phyloP scores from a whole-genome alignment of 1,140 invertebrate genomes.

The Acromyrmex charruanus region DNA sequence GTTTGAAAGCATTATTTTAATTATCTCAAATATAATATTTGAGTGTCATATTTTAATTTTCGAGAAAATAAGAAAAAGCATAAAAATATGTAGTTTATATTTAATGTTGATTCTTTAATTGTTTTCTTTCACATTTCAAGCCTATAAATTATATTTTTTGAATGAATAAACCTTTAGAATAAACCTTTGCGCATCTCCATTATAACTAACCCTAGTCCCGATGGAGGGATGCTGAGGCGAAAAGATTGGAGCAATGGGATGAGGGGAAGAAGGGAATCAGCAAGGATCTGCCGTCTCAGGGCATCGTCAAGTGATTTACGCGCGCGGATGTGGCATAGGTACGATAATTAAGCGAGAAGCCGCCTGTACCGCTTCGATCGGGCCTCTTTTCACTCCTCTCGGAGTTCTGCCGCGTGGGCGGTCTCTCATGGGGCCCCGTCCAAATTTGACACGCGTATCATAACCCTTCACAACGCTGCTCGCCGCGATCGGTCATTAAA shows the following conservation, averaged over 20 bases:
- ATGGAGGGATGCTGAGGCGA: not conserved
- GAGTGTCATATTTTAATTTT: not conserved
- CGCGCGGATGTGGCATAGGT: slow-evolving; percentile 82
- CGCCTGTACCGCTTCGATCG: slow-evolving; percentile 78
- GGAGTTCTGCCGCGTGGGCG: slow-evolving; percentile 81
- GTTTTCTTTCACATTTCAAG: not conserved
- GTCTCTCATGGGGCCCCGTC: slow-evolving; percentile 80
- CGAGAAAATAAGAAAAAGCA: not conserved
- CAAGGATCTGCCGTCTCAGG: slow-evolving; percentile 74
- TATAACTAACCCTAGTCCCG: not conserved
- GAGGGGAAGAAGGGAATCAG: slow-evolving; percentile 45
- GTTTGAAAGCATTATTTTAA: not conserved
- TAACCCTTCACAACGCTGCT: slow-evolving; percentile 77
- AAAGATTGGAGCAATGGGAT: slow-evolving; percentile 14
- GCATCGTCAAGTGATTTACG: slow-evolving; percentile 83
- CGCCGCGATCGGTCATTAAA: slow-evolving; percentile 73
- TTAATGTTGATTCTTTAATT: not conserved
- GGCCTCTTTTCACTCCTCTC: slow-evolving; percentile 80
- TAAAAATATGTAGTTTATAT: not conserved
- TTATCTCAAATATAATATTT: not conserved
- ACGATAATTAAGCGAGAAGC: slow-evolving; percentile 83
- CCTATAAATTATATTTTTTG: slow-evolving; percentile 1
- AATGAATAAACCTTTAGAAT: not conserved
- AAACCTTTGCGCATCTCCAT: not conserved
- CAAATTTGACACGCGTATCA: slow-evolving; percentile 85